Evolutionary conservation across 2,797 vertebrate species (phyloP).

Genomic region (Podarcis siculus): DNA sequence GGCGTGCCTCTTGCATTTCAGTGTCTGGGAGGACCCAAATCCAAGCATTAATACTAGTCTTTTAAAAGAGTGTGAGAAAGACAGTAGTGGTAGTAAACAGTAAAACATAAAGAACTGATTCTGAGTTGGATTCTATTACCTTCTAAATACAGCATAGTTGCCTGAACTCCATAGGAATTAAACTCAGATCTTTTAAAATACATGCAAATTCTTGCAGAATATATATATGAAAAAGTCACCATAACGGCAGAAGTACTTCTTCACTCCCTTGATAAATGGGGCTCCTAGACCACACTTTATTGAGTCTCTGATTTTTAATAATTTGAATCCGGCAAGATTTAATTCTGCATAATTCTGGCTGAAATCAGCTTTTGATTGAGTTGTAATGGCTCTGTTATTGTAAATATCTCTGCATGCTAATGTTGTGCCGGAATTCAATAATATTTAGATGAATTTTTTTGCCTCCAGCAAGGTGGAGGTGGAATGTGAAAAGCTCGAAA

Average conservation of each 20-base stretch:
- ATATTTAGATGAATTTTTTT: conserved; percentile 87
- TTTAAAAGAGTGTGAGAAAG: conserved; percentile 57
- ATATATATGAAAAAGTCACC: conserved; percentile 82
- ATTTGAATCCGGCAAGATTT: conserved; percentile 88
- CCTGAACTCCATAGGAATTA: conserved; percentile 82
- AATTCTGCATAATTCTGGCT: conserved; percentile 90
- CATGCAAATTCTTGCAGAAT: conserved; percentile 84
- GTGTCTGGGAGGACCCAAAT: conserved; percentile 58
- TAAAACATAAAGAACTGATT: conserved; percentile 67
- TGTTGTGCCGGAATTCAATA: conserved; percentile 84
- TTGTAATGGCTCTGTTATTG: conserved; percentile 89
- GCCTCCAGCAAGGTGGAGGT: conserved; percentile 79
- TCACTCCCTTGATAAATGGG: conserved; percentile 84
- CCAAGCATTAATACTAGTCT: conserved; percentile 65
- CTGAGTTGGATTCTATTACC: conserved; percentile 63
- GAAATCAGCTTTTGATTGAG: conserved; percentile 90
- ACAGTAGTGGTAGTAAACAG: conserved; percentile 58
- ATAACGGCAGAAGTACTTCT: conserved; percentile 75
- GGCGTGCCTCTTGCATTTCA: conserved; percentile 50
- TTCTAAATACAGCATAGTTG: conserved; percentile 75
- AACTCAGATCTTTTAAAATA: conserved; percentile 82
- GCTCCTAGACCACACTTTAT: conserved; percentile 84
- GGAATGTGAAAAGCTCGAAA: conserved; percentile 79
- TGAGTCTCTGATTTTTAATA: conserved; percentile 89
- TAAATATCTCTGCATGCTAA: conserved; percentile 89